Conservation (phyloP, 2,888 invertebrate genomes). For the Caenorhabditis doughertyi region DNA sequence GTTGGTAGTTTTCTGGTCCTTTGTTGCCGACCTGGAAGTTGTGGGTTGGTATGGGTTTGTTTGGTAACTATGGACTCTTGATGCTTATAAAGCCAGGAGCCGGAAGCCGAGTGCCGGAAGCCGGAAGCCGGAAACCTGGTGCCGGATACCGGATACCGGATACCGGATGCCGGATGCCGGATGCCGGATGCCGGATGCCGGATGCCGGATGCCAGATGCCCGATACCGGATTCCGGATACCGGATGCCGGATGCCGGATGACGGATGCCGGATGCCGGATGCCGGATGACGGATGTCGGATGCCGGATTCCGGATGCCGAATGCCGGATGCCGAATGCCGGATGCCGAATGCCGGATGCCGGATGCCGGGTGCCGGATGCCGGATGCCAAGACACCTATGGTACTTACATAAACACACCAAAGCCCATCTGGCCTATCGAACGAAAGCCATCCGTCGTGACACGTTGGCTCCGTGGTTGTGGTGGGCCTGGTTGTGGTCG, state of each 20-base stretch:
- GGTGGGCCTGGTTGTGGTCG: too few relatives aligned
- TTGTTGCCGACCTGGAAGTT: slow-evolving; percentile 23
- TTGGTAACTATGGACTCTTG: too few relatives aligned
- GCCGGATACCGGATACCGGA: not conserved
- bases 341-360: not conserved
- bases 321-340: not conserved
- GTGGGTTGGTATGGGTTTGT: too few relatives aligned
- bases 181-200: not conserved
- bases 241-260: not conserved
- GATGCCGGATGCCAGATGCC: not conserved
- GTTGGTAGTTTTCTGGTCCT: not conserved
- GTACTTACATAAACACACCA: slow-evolving; percentile 14
- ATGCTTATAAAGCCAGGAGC: not conserved
- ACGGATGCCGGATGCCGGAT: not conserved
- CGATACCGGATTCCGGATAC: too few relatives aligned
- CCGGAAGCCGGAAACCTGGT: not conserved
- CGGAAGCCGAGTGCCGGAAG: not conserved
- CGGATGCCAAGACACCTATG: too few relatives aligned
- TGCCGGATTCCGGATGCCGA: too few relatives aligned
- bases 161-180: not conserved
- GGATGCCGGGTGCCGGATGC: not conserved
- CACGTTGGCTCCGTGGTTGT: too few relatives aligned
- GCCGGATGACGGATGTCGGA: not conserved
- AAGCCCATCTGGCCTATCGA: not conserved
- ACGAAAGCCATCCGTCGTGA: not conserved